Evolutionary conservation across 2,888 invertebrate species (phyloP).

Genomic region (Notodonta ziczac): DNA sequence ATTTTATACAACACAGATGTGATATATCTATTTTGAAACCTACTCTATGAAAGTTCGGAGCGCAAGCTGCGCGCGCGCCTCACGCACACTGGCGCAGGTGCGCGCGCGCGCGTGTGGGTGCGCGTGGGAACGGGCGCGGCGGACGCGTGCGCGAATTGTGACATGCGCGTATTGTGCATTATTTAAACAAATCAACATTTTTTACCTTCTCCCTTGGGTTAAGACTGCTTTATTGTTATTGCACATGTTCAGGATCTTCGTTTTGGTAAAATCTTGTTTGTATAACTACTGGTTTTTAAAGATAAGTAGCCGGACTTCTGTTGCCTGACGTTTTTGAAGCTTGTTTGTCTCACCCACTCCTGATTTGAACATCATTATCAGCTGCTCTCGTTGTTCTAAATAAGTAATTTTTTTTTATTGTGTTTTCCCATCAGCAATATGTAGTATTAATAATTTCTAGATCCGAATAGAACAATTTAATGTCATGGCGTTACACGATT

Average conservation of each 20-base stretch:
- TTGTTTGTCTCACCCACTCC: no score
- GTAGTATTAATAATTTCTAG: no score
- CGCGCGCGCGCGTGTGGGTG: constrained; percentile 56
- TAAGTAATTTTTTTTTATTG: no score
- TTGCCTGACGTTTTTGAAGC: no score
- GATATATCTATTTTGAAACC: constrained; percentile 16
- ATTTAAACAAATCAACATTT: constrained; percentile 52
- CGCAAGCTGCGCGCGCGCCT: constrained; percentile 70
- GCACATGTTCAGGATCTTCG: constrained; percentile 1
- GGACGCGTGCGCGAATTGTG: constrained; percentile 78
- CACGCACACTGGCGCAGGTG: constrained; percentile 44
- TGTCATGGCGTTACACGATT: neutral
- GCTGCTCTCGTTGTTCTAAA: neutral
- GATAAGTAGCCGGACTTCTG: no score
- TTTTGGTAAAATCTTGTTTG: neutral
- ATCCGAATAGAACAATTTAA: no score
- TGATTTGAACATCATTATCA: no score
- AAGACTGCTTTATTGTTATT: constrained; percentile 6
- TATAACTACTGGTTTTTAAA: neutral
- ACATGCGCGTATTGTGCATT: constrained; percentile 74
- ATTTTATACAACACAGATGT: neutral
- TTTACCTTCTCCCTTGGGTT: constrained; percentile 19
- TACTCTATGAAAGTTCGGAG: constrained; percentile 55
- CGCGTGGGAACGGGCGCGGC: constrained; percentile 78
- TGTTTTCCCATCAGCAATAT: no score